Conservation (phyloP, 1,140 invertebrate species). For the Pseudomyrmex concolor region DNA sequence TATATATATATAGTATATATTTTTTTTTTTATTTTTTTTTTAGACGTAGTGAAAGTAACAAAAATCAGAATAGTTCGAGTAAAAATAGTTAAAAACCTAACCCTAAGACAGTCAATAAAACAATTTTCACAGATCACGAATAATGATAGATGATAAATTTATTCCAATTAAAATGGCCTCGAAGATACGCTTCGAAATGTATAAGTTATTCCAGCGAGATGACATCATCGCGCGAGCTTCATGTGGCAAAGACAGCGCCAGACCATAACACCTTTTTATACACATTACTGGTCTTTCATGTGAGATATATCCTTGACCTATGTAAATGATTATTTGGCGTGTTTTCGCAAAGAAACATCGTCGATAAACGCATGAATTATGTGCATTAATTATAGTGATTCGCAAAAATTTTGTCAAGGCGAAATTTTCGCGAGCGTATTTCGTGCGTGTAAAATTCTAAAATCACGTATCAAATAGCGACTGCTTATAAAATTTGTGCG, state of each 20-base stretch:
- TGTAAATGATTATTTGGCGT: slow-evolving; percentile 9
- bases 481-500: no score
- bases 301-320: slow-evolving; percentile 1
- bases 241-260: slow-evolving; percentile 33
- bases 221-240: slow-evolving; percentile 4
- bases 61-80: no score
- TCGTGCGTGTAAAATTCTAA: no score
- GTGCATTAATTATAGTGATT: background rate
- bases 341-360: background rate
- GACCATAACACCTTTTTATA: slow-evolving; percentile 38
- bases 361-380: background rate
- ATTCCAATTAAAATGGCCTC: background rate
- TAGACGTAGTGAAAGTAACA: no score
- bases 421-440: no score
- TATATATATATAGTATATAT: no score
- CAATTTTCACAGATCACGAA: no score
- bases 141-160: no score
- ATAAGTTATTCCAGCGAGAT: slow-evolving; percentile 11
- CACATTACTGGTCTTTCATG: background rate
- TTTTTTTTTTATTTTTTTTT: no score
- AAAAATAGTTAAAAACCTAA: no score
- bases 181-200: background rate
- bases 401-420: background rate
- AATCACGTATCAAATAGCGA: no score
- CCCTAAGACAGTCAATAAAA: no score